Base-by-base conservation (phyloP, 1,140 invertebrate species). In the Gryllus bimaculatus region DNA sequence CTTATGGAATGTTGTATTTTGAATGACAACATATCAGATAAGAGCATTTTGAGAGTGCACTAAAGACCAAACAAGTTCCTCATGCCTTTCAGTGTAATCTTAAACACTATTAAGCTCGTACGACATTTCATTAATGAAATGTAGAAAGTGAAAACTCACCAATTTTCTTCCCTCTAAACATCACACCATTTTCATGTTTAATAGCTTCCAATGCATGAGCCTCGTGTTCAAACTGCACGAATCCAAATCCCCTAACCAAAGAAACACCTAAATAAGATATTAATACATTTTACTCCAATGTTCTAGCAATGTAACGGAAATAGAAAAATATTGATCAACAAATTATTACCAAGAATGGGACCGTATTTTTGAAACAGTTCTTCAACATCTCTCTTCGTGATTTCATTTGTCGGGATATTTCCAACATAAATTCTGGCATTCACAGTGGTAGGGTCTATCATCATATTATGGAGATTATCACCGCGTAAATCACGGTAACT, bases 161-260 rank as follows among this genome's bases (percentile, higher is more conserved):
- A 78, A 94, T 84, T 82, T 87, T 88, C 84, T 90, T 90, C 6
- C 93, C 93, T 85, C 92, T 91, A 80, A 94, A 90, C 73, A 91
- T 86, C 76, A 89, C 88, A 10, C 90, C 91, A 85, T 92, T 89
- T 81, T 93, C 91, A 79, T 89, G 89, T 76, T 88, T 84, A 47
- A 95, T 93, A 77, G 94, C 94, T 80, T 89, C 88, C 78, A 90
- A 89, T 8, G 93, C 94, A 83, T 91, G 88, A 26, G 89, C 87
- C 83, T 95, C 94, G 73, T 88, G 87, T 77, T 92, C 92, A 87
- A 92, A 96, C 83, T 96, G 95, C 8, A 96, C 91, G 86, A 96
- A 96, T 73, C 93, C 94, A 88, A 94, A 96, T 47, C 93, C 91
- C 82, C 90, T 89, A 81, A 94, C 92, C 21, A 93, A 86, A 13